phyloP scores from a whole-genome alignment of 2,797 vertebrate species.

The Pseudotriccus pelzelni region DNA sequence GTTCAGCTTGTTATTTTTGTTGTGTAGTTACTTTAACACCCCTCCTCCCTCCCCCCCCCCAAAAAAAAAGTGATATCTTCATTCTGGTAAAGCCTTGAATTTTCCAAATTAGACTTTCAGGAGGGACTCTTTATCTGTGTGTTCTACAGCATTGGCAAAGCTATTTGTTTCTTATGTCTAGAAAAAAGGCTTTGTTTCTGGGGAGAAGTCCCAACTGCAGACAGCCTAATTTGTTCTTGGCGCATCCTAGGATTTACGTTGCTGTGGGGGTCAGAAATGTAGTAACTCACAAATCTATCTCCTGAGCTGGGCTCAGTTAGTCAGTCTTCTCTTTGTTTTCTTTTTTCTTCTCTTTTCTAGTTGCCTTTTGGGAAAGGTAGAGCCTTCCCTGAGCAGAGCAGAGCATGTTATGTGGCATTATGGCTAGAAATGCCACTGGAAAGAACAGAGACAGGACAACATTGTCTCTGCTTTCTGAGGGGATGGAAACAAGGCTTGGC shows the following conservation, averaged over 20 bases:
- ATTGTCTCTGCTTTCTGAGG: neutral
- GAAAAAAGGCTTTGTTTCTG: neutral
- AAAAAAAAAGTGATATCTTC: neutral
- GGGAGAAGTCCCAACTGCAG: conserved; percentile 46
- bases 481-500: neutral
- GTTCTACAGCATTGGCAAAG: conserved; percentile 1
- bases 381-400: neutral
- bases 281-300: conserved; percentile 47
- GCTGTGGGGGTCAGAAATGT: conserved; percentile 37
- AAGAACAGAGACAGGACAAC: neutral
- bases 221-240: conserved; percentile 73
- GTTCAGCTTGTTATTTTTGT: neutral
- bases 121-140: conserved; percentile 15
- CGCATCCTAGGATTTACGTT: conserved; percentile 10
- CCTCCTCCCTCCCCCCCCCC: too few species aligned
- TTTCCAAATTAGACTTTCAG: neutral
- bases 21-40: neutral
- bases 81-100: neutral
- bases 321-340: neutral
- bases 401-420: neutral
- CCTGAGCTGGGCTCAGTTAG: conserved; percentile 16
- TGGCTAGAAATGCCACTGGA: neutral
- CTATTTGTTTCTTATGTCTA: conserved; percentile 22
- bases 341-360: neutral
- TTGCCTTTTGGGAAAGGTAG: neutral